Evolutionary conservation across 1,140 invertebrate genomes (phyloP), one percentile per base, ranked within the genome.

Genomic region (Pectinophora gossypiella): DNA sequence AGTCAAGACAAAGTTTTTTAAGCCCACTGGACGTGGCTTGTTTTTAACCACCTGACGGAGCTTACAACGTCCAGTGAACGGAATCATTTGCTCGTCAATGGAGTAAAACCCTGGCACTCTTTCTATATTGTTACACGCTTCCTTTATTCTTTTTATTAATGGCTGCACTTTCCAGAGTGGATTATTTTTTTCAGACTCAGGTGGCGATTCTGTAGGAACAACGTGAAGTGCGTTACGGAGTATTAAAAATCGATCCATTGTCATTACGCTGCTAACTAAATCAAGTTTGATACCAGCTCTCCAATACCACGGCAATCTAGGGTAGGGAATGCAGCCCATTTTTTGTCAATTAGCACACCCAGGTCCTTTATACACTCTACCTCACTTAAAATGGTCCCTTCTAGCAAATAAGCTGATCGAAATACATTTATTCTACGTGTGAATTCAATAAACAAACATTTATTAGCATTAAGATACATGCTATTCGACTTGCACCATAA

Each of bases 1-100:
- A 7, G 66, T 61, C 18, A 58, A 20, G 0, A 72, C 67, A 58
- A 76, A 66, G 47, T 62, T 64, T 55, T 73, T 67, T 9, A 63
- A 32, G 4, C 67, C 54, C 21, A 49, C 45, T 36, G 63, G 56
- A 32, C 56, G 15, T 4, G 64, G 64, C 23, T 62, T 62, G 15
- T 45, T 49, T 35, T 38, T 38, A 4, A 38, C 32, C 9, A 23
- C 20, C 5, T 22, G 46, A 16, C 46, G 20, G 5, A 32, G 22
- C n/a, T 22, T 22, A 32, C 23, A 23, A 4, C 27, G 19, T 40
- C 40, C 22, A 38, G 9, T 38, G 36, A 38, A 38, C 13, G 36
- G 36, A 4, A 38, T 38, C 51, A 38, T 38, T 15, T 38, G 36
- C 13, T 38, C 36, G 13, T 38, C 13, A 4, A 38, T 38, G 13